phyloP scores from a whole-genome alignment of 1,140 invertebrate genomes.

The Zaprionus taronus region DNA sequence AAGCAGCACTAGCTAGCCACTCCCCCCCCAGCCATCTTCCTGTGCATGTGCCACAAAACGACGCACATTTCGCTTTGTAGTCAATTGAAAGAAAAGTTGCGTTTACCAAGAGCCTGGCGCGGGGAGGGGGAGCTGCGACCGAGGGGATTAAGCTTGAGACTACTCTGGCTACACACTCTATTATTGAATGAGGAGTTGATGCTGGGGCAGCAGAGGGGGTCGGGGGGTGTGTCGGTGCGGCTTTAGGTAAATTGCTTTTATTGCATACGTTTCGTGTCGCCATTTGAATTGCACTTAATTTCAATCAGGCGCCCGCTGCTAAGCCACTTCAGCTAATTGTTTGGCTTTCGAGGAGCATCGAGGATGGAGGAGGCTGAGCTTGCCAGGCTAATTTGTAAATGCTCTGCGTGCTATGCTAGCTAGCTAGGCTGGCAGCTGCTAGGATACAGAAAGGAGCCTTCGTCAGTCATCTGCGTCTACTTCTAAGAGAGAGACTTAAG shows the following conservation, averaged over 20 bases:
- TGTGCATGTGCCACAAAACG: constrained; percentile 32
- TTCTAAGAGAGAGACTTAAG: constrained; percentile 53
- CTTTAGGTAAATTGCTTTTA: constrained; percentile 80
- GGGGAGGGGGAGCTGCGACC: not conserved
- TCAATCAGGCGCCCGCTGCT: constrained; percentile 78
- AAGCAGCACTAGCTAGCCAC: constrained; percentile 54
- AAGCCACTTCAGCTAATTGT: constrained; percentile 80
- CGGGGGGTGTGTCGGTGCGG: constrained; percentile 11
- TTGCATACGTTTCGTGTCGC: constrained; percentile 77
- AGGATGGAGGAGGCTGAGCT: constrained; percentile 11
- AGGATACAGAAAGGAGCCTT: constrained; percentile 51
- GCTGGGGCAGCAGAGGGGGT: not conserved
- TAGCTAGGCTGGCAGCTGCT: constrained; percentile 49
- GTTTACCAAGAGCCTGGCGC: not conserved
- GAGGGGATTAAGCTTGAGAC: constrained; percentile 33
- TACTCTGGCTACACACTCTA: constrained; percentile 39
- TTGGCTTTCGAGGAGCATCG: constrained; percentile 57
- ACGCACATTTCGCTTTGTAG: constrained; percentile 51
- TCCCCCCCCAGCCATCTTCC: not conserved
- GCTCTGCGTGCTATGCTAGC: constrained; percentile 30
- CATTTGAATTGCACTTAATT: constrained; percentile 82
- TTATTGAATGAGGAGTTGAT: constrained; percentile 26
- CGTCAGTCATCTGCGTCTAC: constrained; percentile 49
- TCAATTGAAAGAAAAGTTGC: constrained; percentile 50
- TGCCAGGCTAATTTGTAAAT: constrained; percentile 68